Conservation (phyloP, 2,888 invertebrate species). For the Eristalis intricaria region DNA sequence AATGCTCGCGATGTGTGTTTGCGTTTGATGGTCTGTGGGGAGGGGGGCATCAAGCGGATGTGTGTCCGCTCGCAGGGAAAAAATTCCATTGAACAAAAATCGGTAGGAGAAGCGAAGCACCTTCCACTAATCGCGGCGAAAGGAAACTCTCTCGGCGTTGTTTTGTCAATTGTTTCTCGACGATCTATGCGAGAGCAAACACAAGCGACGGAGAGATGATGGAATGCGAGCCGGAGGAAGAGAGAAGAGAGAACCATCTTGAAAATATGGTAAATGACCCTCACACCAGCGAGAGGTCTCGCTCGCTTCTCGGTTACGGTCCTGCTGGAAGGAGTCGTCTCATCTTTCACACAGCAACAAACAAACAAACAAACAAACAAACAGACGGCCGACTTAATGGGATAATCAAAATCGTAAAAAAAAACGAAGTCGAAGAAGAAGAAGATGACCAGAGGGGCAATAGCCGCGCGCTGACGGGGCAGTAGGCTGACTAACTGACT, state of each 20-base stretch:
- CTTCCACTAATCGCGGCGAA: slow-evolving; percentile 41
- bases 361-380: slow-evolving; percentile 5
- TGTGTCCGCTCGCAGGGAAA: slow-evolving; percentile 21
- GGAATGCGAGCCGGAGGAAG: neutral
- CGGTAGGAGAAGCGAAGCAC: slow-evolving; percentile 21
- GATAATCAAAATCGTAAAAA: slow-evolving; percentile 52
- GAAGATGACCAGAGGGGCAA: slow-evolving; percentile 14
- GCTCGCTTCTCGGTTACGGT: neutral
- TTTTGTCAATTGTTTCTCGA: neutral
- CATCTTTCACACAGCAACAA: slow-evolving; percentile 2
- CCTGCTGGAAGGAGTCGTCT: slow-evolving; percentile 18
- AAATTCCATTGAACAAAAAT: slow-evolving; percentile 59
- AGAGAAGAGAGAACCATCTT: slow-evolving; percentile 24
- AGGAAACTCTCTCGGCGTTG: slow-evolving; percentile 19
- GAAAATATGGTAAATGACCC: slow-evolving; percentile 58
- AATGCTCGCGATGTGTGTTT: slow-evolving; percentile 28
- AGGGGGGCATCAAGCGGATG: neutral
- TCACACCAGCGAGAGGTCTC: slow-evolving; percentile 6
- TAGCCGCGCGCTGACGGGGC: slow-evolving; percentile 31
- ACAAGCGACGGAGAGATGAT: neutral
- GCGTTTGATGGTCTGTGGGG: neutral
- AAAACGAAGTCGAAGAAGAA: neutral
- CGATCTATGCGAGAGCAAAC: neutral
- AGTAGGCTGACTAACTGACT: neutral
- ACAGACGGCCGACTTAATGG: slow-evolving; percentile 37